phyloP scores from a whole-genome alignment of 2,888 invertebrate species.

The Lampropteryx suffumata region DNA sequence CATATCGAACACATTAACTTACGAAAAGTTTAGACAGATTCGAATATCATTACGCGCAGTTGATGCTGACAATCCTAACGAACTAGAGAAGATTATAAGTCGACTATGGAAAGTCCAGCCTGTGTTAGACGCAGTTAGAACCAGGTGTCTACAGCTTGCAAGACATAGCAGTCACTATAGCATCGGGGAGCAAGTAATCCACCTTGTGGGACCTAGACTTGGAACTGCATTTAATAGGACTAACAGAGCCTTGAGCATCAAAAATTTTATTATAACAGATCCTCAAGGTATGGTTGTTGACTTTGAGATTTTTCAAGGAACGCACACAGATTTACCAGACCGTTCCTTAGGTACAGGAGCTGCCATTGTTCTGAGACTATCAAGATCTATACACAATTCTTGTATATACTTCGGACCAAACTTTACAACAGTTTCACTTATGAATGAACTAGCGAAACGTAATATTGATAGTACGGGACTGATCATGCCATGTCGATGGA shows the following conservation, averaged over 20 bases:
- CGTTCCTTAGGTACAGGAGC: slow-evolving; percentile 27
- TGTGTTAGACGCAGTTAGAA: slow-evolving; percentile 39
- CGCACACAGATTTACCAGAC: slow-evolving; percentile 27
- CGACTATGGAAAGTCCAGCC: slow-evolving; percentile 36
- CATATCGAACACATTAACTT: slow-evolving; percentile 18
- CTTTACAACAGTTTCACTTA: slow-evolving; percentile 23
- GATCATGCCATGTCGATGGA: slow-evolving; percentile 10
- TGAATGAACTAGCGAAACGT: slow-evolving; percentile 31
- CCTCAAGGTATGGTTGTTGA: slow-evolving; percentile 32
- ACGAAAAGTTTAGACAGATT: slow-evolving; percentile 26
- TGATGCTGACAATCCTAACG: slow-evolving; percentile 18
- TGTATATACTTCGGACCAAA: slow-evolving; percentile 22
- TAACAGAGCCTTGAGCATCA: slow-evolving; percentile 46
- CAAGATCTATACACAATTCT: slow-evolving; percentile 20
- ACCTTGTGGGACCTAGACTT: slow-evolving; percentile 33
- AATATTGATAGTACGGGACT: slow-evolving; percentile 23
- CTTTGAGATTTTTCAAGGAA: slow-evolving; percentile 38
- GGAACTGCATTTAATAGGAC: slow-evolving; percentile 41
- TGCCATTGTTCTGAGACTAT: slow-evolving; percentile 33
- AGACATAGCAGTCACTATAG: slow-evolving; percentile 32
- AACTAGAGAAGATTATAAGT: slow-evolving; percentile 23
- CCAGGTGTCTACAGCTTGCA: slow-evolving; percentile 33
- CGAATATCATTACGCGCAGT: slow-evolving; percentile 18
- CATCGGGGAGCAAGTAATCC: slow-evolving; percentile 29
- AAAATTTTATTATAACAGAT: slow-evolving; percentile 49